Evolutionary conservation across 2,888 invertebrate species (phyloP).

Genomic region (Hydriomena furcata): DNA sequence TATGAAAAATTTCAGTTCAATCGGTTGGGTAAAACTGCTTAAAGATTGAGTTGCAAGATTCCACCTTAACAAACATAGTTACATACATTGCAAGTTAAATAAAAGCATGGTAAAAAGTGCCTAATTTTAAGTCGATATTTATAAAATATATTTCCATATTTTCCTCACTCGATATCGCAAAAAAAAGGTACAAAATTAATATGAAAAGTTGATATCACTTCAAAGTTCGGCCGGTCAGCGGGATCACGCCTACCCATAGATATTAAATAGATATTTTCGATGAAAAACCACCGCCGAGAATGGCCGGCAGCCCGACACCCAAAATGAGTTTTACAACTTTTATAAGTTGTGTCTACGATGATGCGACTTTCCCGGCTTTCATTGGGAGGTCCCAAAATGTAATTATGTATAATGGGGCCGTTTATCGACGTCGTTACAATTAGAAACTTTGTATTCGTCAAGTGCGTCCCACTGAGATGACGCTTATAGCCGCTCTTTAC

Average conservation of each 20-base stretch:
- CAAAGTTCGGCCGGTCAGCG: slow-evolving; percentile 26
- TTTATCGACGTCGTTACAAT: slow-evolving; percentile 65
- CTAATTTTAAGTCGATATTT: too few relatives aligned
- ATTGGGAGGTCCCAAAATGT: slow-evolving; percentile 48
- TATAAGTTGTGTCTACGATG: slow-evolving; percentile 49
- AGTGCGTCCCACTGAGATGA: slow-evolving; percentile 35
- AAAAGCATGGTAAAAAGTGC: too few relatives aligned
- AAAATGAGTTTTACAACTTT: slow-evolving; percentile 68
- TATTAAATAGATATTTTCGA: slow-evolving; percentile 31
- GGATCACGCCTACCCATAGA: slow-evolving; percentile 20
- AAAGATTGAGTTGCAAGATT: too few relatives aligned
- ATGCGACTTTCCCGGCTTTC: slow-evolving; percentile 49
- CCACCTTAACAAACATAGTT: too few relatives aligned
- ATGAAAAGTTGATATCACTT: slow-evolving; percentile 23
- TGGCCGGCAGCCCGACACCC: slow-evolving; percentile 32
- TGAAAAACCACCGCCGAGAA: slow-evolving; percentile 32
- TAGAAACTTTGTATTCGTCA: slow-evolving; percentile 59
- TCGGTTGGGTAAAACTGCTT: too few relatives aligned
- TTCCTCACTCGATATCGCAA: slow-evolving; percentile 6
- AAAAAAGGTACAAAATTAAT: slow-evolving; percentile 21
- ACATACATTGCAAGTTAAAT: too few relatives aligned
- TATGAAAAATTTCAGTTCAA: too few relatives aligned
- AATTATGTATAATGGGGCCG: slow-evolving; percentile 69
- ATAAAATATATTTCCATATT: too few relatives aligned
- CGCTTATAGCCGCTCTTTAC: slow-evolving; percentile 27